Evolutionary conservation across 1,140 invertebrate species (phyloP), one percentile per base, ranked within the genome.

Genomic region (Euwallacea similis): DNA sequence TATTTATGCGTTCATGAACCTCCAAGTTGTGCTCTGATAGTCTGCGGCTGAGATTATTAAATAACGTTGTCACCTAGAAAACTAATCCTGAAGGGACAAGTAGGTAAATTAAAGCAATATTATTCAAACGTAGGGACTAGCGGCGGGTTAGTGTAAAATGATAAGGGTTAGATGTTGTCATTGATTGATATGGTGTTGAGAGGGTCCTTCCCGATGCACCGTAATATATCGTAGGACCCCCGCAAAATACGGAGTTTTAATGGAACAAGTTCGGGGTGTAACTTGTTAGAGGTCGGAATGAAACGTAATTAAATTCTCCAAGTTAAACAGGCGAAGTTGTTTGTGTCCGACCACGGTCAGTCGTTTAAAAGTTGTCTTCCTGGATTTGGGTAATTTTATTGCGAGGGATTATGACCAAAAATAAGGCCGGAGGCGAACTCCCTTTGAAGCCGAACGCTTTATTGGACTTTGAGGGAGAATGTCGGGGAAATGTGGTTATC

Each of bases 181-280:
- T 69, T 70, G 68, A 70, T 70, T 70, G 68, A 70, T 70, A 64
- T 13, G 16, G 42, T 47, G 68, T 58, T 46, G 68, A 70, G 53
- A 42, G 61, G 68, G 42, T 33, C 21, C 21, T 33, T 10, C 33
- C 33, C 7, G 47, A 56, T 64, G 68, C 47, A 64, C 60, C 60
- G 33, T 70, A 64, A 70, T 70, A 55, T 58, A 70, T 42, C 47
- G 60, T 69, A 44, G 53, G 68, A 33, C 68, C 33, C 13, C 16
- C 56, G 43, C 54, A 56, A 15, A 60, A 60, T 44, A 56, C 6
- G 13, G n/a, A 55, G 69, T 71, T 71, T 71, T 71, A 71, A 71
- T 71, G 69, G 66, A 71, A 71, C 63, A 71, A 71, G 62, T 71
- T 71, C 58, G 11, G 60, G 46, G 21, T 66, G 54, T 15, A 21